Evolutionary conservation across 2,888 invertebrate genomes (phyloP).

Genomic region (Drosophila histrio): DNA sequence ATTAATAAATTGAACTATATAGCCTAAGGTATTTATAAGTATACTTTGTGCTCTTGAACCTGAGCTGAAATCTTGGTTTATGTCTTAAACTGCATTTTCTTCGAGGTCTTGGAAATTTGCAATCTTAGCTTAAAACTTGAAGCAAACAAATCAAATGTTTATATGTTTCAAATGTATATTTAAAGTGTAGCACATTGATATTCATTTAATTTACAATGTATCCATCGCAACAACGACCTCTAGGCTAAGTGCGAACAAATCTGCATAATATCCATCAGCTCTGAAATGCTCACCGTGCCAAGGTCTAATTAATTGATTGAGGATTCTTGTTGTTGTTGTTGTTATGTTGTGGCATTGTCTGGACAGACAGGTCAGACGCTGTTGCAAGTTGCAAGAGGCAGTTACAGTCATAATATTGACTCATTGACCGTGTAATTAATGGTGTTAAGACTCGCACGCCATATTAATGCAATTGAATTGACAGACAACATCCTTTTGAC

Average conservation of each 20-base stretch:
- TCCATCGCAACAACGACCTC: no score
- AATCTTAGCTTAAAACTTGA: no score
- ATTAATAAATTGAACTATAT: not conserved
- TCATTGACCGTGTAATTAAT: constrained; percentile 75
- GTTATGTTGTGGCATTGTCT: constrained; percentile 4
- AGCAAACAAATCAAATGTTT: no score
- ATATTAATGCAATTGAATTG: constrained; percentile 69
- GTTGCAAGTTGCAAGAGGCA: constrained; percentile 13
- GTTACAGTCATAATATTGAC: constrained; percentile 71
- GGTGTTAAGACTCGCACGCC: constrained; percentile 72
- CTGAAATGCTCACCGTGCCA: not conserved
- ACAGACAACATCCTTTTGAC: constrained; percentile 64
- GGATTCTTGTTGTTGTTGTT: constrained; percentile 13
- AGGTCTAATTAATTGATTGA: constrained; percentile 68
- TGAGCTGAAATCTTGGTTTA: no score
- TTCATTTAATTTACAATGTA: not conserved
- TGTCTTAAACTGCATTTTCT: no score
- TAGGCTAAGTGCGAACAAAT: not conserved
- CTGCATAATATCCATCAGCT: constrained; percentile 45
- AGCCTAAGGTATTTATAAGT: no score
- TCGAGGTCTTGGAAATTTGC: no score
- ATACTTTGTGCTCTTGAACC: no score
- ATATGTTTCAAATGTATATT: no score
- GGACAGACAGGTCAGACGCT: not conserved
- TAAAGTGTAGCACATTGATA: no score